Conservation (phyloP, 1,140 invertebrate genomes). For the Hycleus phaleratus region DNA sequence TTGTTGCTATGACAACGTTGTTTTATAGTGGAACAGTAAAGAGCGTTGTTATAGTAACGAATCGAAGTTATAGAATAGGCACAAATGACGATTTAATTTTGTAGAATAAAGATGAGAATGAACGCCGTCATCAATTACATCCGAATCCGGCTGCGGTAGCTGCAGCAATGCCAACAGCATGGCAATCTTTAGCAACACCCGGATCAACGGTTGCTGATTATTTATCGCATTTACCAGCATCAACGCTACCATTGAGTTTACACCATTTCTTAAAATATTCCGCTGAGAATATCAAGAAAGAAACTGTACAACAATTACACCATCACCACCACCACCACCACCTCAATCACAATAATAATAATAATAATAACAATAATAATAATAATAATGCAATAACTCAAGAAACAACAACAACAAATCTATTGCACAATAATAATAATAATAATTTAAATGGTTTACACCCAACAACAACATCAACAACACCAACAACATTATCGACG, state of each 20-base stretch:
- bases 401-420: slow-evolving; percentile 8
- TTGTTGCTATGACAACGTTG: too few species aligned
- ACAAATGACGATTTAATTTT: background rate
- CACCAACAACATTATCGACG: slow-evolving; percentile 43
- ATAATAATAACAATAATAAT: slow-evolving; percentile 3
- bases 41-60: too few species aligned
- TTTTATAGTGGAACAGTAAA: too few species aligned
- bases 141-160: slow-evolving; percentile 26
- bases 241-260: slow-evolving; percentile 66
- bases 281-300: slow-evolving; percentile 67
- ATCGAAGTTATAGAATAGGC: too few species aligned
- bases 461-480: slow-evolving; percentile 6
- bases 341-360: slow-evolving; percentile 4
- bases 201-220: slow-evolving; percentile 75
- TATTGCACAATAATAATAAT: slow-evolving; percentile 25
- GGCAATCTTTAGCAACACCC: slow-evolving; percentile 68
- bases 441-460: slow-evolving; percentile 15
- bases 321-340: slow-evolving; percentile 40
- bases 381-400: slow-evolving; percentile 5
- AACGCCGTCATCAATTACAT: slow-evolving; percentile 14
- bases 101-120: slow-evolving; percentile 20
- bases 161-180: slow-evolving; percentile 37
- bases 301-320: slow-evolving; percentile 36
- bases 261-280: slow-evolving; percentile 81
- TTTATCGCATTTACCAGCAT: slow-evolving; percentile 63